Evolutionary conservation across 2,888 invertebrate species (phyloP), one percentile per base, ranked within the genome.

Genomic region (Biston stratarius): DNA sequence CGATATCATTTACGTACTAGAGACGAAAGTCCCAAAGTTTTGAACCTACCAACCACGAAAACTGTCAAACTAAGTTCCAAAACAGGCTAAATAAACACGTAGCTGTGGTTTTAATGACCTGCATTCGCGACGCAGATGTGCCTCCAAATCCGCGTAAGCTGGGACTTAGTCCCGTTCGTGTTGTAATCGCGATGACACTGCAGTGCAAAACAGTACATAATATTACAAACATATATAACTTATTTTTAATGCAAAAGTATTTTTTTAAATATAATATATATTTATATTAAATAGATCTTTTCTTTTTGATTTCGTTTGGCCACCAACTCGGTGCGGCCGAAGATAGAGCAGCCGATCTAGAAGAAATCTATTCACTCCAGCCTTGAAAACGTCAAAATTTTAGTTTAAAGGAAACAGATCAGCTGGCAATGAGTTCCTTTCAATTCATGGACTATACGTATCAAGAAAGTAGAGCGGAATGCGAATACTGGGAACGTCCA

Each of bases 111-210:
- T 74, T 75, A 80, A 77, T 78, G 78, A 84, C 82, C 81, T 81
- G 85, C 82, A 83, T 77, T 68, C 81, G 78, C 76, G 79, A 74
- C 86, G 76, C 88, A 89, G 86, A 86, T 88, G 88, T 81, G 83
- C 76, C 77, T 78, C 81, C 76, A 86, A 89, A 90, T 87, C 90
- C 88, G 82, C 82, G 84, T 91, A 89, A 91, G 83, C 89, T 83
- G 77, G 75, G 88, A 86, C 88, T 91, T 89, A 91, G 89, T 83
- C 79, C 81, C 83, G 84, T 80, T 81, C 82, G 78, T 81, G 72
- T 75, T 80, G 85, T 88, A 89, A 89, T 87, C 85, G 83, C 82
- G 56, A 60, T 59, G 62, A 42, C 10, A 51, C 48, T 52, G 11
- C 47, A n/a, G 14, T 63, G n/a, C 7, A 67, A 33, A 14, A 34